phyloP scores from a whole-genome alignment of 1,140 invertebrate genomes.

The Potamilus streckersoni region DNA sequence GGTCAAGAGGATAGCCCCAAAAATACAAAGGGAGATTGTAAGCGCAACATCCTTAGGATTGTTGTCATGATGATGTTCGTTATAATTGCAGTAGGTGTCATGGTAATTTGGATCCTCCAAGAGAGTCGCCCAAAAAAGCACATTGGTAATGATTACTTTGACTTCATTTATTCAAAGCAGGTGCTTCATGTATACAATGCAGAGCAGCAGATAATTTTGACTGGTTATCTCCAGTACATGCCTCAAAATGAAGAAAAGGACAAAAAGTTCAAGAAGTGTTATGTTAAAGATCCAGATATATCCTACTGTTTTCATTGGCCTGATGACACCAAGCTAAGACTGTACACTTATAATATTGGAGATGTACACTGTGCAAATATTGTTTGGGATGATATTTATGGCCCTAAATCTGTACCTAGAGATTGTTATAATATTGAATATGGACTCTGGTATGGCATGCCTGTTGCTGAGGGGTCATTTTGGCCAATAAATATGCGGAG shows the following conservation, averaged over 20 bases:
- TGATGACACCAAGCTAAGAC: slow-evolving; percentile 17
- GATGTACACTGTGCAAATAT: slow-evolving; percentile 28
- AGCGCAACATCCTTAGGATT: slow-evolving; percentile 16
- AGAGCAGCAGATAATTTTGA: slow-evolving; percentile 21
- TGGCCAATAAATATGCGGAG: slow-evolving; percentile 16
- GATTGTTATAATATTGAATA: slow-evolving; percentile 27
- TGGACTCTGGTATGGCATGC: slow-evolving; percentile 24
- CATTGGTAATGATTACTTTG: slow-evolving; percentile 31
- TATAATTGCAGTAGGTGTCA: slow-evolving; percentile 25
- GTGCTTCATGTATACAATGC: slow-evolving; percentile 28
- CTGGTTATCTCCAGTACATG: slow-evolving; percentile 8
- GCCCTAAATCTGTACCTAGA: background rate
- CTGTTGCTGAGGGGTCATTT: slow-evolving; percentile 23
- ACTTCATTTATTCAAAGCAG: slow-evolving; percentile 25
- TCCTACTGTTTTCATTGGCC: slow-evolving; percentile 22
- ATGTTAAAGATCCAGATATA: slow-evolving; percentile 8
- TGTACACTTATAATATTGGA: slow-evolving; percentile 5
- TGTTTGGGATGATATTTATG: slow-evolving; percentile 19
- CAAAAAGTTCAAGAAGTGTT: slow-evolving; percentile 19
- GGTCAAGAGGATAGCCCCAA: too few relatives aligned
- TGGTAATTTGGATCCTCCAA: slow-evolving; percentile 27
- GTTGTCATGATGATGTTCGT: slow-evolving; percentile 22
- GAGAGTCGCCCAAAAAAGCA: slow-evolving; percentile 27
- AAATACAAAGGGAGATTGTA: slow-evolving; percentile 5
- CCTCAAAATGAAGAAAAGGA: slow-evolving; percentile 4